Evolutionary conservation across 2,113 vertebrate species (phyloP).

Genomic region (Romanogobio albipinnatus): DNA sequence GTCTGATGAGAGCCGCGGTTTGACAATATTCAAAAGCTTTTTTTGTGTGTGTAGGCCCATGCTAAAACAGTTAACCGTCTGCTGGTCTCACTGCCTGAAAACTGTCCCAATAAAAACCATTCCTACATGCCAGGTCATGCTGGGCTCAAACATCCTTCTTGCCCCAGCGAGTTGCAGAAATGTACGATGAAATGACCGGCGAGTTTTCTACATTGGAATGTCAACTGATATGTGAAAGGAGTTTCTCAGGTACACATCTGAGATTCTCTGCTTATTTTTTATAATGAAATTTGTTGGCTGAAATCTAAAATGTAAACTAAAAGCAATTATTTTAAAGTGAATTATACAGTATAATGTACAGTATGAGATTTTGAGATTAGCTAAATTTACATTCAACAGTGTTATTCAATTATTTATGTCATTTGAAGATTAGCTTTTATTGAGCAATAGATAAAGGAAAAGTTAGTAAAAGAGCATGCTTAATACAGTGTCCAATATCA

Average conservation of each 20-base stretch:
- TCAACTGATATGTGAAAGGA: background rate
- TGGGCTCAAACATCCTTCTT: slow-evolving; percentile 41
- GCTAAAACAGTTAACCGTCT: slow-evolving; percentile 28
- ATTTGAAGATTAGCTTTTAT: background rate
- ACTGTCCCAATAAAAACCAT: slow-evolving; percentile 41
- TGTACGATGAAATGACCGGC: slow-evolving; percentile 32
- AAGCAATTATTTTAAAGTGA: background rate
- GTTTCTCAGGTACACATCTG: slow-evolving; percentile 19
- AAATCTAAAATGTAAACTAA: background rate
- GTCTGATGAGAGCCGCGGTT: slow-evolving; percentile 22
- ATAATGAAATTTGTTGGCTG: slow-evolving; percentile 36
- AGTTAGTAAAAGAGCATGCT: background rate
- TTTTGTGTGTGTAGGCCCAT: background rate
- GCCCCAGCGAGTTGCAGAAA: slow-evolving; percentile 35
- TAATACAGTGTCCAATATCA: background rate
- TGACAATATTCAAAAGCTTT: slow-evolving; percentile 18
- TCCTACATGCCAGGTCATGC: slow-evolving; percentile 48
- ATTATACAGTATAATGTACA: background rate
- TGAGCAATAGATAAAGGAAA: background rate
- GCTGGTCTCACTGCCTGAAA: slow-evolving; percentile 38
- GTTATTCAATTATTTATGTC: background rate
- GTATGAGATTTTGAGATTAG: background rate
- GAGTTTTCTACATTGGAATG: slow-evolving; percentile 27
- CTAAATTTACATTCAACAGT: background rate
- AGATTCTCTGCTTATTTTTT: slow-evolving; percentile 41